phyloP scores from a whole-genome alignment of 1,140 invertebrate species.

The Diachasma alloeum region DNA sequence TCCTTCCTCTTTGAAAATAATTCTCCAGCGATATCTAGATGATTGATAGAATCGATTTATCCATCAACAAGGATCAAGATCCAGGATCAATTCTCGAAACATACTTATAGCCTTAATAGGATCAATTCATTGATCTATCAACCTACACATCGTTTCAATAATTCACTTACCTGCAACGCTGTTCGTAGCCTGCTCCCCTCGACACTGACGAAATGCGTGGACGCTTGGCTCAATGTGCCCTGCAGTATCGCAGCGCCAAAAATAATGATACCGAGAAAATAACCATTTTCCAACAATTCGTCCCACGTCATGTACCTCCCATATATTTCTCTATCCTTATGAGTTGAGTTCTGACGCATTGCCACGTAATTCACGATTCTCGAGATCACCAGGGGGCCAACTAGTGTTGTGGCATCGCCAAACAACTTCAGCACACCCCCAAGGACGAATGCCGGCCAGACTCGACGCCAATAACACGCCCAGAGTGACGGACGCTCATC shows the following conservation, averaged over 20 bases:
- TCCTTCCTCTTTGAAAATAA: no score
- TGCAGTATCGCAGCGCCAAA: constrained; percentile 79
- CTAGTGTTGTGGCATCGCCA: constrained; percentile 79
- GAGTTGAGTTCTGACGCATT: constrained; percentile 37
- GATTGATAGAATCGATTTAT: no score
- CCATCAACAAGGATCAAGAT: no score
- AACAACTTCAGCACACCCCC: constrained; percentile 79
- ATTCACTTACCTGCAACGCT: constrained; percentile 76
- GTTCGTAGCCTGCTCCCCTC: constrained; percentile 83
- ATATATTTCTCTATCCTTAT: constrained; percentile 9
- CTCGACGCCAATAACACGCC: constrained; percentile 74
- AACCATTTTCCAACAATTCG: constrained; percentile 80
- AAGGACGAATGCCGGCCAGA: constrained; percentile 77
- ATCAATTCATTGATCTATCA: background rate
- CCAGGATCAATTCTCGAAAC: no score
- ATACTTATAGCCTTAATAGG: no score
- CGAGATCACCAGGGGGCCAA: constrained; percentile 80
- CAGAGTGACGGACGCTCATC: constrained; percentile 64
- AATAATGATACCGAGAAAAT: constrained; percentile 77
- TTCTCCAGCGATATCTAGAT: no score
- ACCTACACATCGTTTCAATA: no score
- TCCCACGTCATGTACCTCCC: constrained; percentile 39
- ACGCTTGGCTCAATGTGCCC: constrained; percentile 84
- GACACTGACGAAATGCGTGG: constrained; percentile 82
- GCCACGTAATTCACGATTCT: constrained; percentile 76